Percentiles rank a stretch among this genome's conserved stretches.
These are phyloP conservation scores for Perodicticus potto DNA, from an alignment of 2,797 vertebrate species.

Conservation along the genomic window DNA sequence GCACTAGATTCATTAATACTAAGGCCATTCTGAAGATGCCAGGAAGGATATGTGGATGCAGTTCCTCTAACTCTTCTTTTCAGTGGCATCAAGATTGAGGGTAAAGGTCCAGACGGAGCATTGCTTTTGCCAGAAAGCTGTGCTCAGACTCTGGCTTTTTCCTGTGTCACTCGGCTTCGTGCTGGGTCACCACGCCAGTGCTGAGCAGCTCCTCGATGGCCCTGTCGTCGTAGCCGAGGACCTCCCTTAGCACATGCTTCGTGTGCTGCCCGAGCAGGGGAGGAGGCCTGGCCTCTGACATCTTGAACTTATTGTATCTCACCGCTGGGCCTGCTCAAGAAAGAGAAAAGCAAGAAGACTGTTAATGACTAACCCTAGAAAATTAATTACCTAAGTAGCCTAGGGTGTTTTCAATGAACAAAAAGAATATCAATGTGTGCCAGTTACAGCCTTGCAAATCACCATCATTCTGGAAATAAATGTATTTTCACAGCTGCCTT, in stretches of 20 bases:
- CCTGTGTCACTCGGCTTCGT: conserved; percentile 86
- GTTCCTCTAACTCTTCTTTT: conserved; percentile 71
- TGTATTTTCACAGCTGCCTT: background rate
- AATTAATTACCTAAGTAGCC: conserved; percentile 64
- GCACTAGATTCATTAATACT: conserved; percentile 72
- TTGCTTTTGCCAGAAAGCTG: conserved; percentile 21
- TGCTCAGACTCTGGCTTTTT: conserved; percentile 49
- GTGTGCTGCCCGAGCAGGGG: conserved; percentile 93
- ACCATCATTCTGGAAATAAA: conserved; percentile 10
- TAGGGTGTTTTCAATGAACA: conserved; percentile 19
- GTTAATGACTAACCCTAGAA: conserved; percentile 67
- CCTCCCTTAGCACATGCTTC: conserved; percentile 88
- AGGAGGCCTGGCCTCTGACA: conserved; percentile 87
- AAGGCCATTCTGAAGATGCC: conserved; percentile 57
- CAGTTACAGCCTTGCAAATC: background rate
- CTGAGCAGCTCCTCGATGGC: conserved; percentile 88
- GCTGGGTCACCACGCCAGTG: conserved; percentile 88
- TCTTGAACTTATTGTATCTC: conserved; percentile 91
- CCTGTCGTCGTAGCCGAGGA: conserved; percentile 89
- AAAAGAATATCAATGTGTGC: conserved; percentile 52
- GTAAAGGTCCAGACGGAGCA: conserved; percentile 77
- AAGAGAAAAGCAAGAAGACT: conserved; percentile 65
- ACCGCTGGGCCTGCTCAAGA: conserved; percentile 91
- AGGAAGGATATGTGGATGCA: conserved; percentile 76
- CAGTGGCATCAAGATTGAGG: conserved; percentile 58